These are phyloP conservation scores for Anneissia japonica DNA, from an alignment of 35 echinoderm and acorn worm species.

Conservation along the genomic window DNA sequence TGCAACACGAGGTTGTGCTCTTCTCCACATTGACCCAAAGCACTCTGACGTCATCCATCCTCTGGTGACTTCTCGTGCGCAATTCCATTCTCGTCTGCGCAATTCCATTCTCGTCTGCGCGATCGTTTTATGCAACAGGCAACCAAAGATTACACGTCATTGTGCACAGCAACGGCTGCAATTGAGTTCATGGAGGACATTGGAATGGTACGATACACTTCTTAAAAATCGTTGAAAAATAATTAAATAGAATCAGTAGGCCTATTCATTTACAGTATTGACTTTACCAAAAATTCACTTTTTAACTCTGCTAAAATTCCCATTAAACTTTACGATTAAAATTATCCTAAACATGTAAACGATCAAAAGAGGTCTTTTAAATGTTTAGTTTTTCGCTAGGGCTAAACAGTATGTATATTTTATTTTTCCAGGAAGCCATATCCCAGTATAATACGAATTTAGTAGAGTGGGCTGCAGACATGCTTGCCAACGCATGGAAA, in stretches of 20 bases:
- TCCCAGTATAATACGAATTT: constrained; percentile 28
- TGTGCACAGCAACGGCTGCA: background rate
- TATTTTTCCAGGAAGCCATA: constrained; percentile 52
- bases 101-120: background rate
- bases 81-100: constrained; percentile 1
- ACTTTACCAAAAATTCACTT: too few relatives aligned
- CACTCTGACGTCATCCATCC: constrained; percentile 26
- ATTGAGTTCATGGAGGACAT: background rate
- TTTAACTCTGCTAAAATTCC: too few relatives aligned
- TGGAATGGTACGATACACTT: constrained; percentile 2
- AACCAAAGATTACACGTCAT: background rate
- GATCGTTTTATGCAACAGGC: background rate
- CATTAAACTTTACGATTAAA: too few relatives aligned
- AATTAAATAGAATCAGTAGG: too few relatives aligned
- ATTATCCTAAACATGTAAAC: too few relatives aligned
- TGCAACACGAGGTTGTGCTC: constrained; percentile 30
- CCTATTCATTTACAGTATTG: too few relatives aligned
- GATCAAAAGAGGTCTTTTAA: too few relatives aligned
- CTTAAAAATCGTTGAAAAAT: too few relatives aligned
- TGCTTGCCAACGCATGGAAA: constrained; percentile 68
- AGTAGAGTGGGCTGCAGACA: constrained; percentile 53
- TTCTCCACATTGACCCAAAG: constrained; percentile 41
- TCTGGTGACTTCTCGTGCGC: constrained; percentile 33
- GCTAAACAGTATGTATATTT: too few relatives aligned
- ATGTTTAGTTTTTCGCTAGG: too few relatives aligned